Conservation (phyloP, 2,797 vertebrate genomes). For the Scleropages formosus region DNA sequence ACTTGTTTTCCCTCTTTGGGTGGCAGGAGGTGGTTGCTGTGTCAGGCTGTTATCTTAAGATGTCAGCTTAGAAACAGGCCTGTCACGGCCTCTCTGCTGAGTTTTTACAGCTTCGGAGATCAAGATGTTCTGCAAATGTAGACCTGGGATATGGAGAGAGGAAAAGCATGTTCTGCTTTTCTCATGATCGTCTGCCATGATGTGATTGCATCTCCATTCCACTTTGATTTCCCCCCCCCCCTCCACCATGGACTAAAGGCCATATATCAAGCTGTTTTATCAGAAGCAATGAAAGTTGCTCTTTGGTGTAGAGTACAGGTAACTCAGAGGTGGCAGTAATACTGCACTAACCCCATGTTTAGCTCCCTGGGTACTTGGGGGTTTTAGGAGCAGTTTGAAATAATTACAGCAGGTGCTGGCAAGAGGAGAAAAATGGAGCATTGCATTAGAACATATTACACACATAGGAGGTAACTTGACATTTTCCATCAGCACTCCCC, state of each 20-base stretch:
- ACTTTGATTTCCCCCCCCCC: background rate
- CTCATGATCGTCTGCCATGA: no score
- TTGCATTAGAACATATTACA: background rate
- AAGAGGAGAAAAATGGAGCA: background rate
- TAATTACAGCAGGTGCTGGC: background rate
- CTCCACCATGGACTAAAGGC: background rate
- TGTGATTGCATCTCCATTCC: background rate
- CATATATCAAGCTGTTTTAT: background rate
- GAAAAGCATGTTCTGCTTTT: background rate
- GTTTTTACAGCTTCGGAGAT: no score
- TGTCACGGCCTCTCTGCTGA: no score
- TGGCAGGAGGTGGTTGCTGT: background rate
- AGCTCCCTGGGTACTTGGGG: background rate
- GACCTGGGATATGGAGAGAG: no score
- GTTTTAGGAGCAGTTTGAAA: slow-evolving; percentile 25
- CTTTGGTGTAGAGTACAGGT: background rate
- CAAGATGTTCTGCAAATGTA: no score
- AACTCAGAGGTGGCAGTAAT: background rate
- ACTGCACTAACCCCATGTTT: background rate
- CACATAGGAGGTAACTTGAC: background rate
- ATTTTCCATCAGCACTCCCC: background rate
- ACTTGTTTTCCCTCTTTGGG: background rate
- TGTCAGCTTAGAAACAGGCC: no score
- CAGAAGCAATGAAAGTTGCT: background rate
- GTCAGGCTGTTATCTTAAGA: background rate